These are phyloP conservation scores for Tridacna crocea DNA, from an alignment of 2,888 invertebrate genomes.

Conservation along the genomic window DNA sequence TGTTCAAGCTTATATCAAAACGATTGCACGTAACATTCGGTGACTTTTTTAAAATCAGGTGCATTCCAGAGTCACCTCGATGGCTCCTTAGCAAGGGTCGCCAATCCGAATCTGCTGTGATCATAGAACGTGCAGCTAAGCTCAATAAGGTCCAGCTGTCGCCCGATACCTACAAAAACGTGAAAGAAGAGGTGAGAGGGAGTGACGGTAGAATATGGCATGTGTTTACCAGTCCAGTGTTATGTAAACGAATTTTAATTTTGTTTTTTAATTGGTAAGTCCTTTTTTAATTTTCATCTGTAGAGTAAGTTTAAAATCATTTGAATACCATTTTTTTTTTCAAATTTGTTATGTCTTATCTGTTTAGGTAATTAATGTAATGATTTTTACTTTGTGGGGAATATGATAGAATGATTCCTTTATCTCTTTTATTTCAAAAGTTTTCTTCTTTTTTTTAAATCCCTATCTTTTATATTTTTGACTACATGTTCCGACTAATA, in stretches of 20 bases:
- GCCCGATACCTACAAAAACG: background rate
- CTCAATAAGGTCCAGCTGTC: slow-evolving; percentile 35
- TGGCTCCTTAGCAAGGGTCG: slow-evolving; percentile 55
- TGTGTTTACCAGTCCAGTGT: slow-evolving; percentile 55
- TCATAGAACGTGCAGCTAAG: slow-evolving; percentile 38
- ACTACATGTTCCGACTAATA: too few species aligned
- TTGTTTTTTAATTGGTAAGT: slow-evolving; percentile 87
- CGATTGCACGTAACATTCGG: too few species aligned
- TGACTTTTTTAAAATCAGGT: slow-evolving; percentile 24
- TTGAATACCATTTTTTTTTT: too few species aligned
- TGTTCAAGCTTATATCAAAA: too few species aligned
- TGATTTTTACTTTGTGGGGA: too few species aligned
- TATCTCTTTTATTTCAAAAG: too few species aligned
- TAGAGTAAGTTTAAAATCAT: too few species aligned
- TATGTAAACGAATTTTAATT: slow-evolving; percentile 58
- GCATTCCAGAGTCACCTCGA: slow-evolving; percentile 57
- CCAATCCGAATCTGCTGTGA: slow-evolving; percentile 22
- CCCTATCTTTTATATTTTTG: too few species aligned
- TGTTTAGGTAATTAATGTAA: too few species aligned
- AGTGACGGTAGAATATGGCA: slow-evolving; percentile 39
- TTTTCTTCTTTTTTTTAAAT: too few species aligned
- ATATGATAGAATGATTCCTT: too few species aligned
- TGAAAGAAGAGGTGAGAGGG: background rate
- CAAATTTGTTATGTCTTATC: too few species aligned
- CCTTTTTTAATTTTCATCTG: background rate